phyloP scores from a whole-genome alignment of 2,113 vertebrate species.

The Actenoides lindsayi region DNA sequence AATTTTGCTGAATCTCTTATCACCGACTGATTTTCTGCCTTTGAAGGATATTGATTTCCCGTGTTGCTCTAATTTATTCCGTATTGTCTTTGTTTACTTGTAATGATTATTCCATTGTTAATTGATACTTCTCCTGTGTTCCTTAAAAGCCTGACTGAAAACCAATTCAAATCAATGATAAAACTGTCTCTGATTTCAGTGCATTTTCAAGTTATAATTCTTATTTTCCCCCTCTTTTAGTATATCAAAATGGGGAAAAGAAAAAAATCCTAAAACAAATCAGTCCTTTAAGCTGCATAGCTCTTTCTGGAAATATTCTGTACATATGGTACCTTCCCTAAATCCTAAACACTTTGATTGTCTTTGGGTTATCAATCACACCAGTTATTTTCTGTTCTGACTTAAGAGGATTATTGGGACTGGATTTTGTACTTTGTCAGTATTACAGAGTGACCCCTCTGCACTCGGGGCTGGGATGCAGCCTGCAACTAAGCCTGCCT shows the following conservation, averaged over 20 bases:
- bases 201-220: background rate
- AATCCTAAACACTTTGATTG: conserved; percentile 38
- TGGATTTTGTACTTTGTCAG: conserved; percentile 66
- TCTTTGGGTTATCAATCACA: conserved; percentile 60
- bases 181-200: background rate
- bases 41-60: background rate
- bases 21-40: background rate
- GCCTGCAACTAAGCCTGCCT: background rate
- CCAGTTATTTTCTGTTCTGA: conserved; percentile 60
- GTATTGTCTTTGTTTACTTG: background rate
- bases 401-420: conserved; percentile 69
- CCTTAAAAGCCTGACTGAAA: background rate
- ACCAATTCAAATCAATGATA: background rate
- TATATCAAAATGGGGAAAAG: background rate
- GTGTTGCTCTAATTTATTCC: background rate
- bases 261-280: background rate
- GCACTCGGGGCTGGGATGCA: background rate
- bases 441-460: conserved; percentile 52
- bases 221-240: background rate
- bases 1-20: background rate
- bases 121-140: conserved; percentile 20
- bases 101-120: conserved; percentile 44
- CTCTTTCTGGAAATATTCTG: background rate
- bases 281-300: background rate
- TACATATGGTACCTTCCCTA: background rate